Evolutionary conservation across 2,797 vertebrate species (phyloP), one percentile per base, ranked within the genome.

Genomic region (Artibeus lituratus): DNA sequence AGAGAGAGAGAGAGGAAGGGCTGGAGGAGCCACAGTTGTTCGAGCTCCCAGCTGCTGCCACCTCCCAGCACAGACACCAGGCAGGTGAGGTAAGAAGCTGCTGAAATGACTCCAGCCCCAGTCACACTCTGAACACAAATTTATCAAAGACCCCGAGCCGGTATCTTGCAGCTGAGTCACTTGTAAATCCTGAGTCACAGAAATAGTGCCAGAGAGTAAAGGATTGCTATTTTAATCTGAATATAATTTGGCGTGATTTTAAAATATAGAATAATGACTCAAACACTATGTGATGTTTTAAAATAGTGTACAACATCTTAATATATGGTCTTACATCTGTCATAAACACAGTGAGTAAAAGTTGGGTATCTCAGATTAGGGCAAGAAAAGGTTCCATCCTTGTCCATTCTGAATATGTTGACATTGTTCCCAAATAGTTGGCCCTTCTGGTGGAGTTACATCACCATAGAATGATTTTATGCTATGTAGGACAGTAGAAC

Each of bases 351-450:
- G 5, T 49, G 88, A n/a, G 9, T 32, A 73, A 69, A 59, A 74
- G 67, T 49, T 84, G 88, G 18, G 35, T 86, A 12, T 19, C 16
- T 92, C 26, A 92, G 59, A 88, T 49, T 49, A 82, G 37, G 24
- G 32, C 10, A 78, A 53, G 3, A 70, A 65, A 84, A 29, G 59
- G 4, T 65, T 24, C 5, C 0, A 47, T 69, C 19, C 4, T 62
- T 62, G 4, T 26, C 16, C 3, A 0, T 69, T 19, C 22, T 49
- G 90, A 91, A 49, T 81, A 82, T 73, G n/a, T 90, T 70, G 12
- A 47, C 53, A 78, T n/a, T 3, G 5, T 78, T 29, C 1, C 18
- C 29, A 88, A 88, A 24, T 2, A 78, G 55, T 37, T 55, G 32
- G 11, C 29, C 7, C 14, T 44, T 55, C 8, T 32, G 16, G 26